Conservation (phyloP, 2,113 vertebrate species). For the Mola mola region DNA sequence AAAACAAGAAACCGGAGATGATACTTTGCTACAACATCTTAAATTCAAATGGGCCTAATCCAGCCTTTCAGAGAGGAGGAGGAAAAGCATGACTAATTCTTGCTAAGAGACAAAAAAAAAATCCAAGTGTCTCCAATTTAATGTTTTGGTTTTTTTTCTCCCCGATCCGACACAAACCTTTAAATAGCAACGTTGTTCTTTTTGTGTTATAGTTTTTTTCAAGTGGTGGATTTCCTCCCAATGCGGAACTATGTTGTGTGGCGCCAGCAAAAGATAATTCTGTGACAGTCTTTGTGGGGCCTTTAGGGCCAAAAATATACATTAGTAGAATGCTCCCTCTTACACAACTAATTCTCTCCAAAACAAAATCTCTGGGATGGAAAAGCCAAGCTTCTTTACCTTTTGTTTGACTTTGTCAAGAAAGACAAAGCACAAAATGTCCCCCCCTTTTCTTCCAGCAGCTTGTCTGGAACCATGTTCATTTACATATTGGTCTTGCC, state of each 20-base stretch:
- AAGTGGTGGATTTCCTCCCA: slow-evolving; percentile 35
- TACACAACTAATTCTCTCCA: slow-evolving; percentile 40
- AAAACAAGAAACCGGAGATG: slow-evolving; percentile 5
- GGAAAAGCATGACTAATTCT: slow-evolving; percentile 35
- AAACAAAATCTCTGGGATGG: slow-evolving; percentile 26
- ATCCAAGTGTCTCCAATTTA: slow-evolving; percentile 44
- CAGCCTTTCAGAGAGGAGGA: slow-evolving; percentile 35
- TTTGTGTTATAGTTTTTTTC: slow-evolving; percentile 44
- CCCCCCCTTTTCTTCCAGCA: slow-evolving; percentile 1
- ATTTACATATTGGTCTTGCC: slow-evolving; percentile 35
- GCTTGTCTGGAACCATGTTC: slow-evolving; percentile 25
- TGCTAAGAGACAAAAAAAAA: slow-evolving; percentile 30
- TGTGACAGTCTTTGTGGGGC: slow-evolving; percentile 39
- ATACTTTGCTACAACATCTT: slow-evolving; percentile 23
- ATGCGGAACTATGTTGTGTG: slow-evolving; percentile 27
- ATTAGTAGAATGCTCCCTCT: slow-evolving; percentile 14
- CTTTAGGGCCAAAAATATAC: slow-evolving; percentile 29
- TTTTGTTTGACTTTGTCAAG: slow-evolving; percentile 34
- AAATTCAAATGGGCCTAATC: slow-evolving; percentile 35
- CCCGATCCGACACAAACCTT: slow-evolving; percentile 28
- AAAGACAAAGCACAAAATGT: slow-evolving; percentile 37
- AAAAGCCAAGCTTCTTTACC: background rate
- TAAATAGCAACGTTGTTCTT: slow-evolving; percentile 52
- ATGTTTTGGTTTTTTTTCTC: slow-evolving; percentile 36
- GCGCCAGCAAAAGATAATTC: slow-evolving; percentile 51